These are phyloP conservation scores for Dallia pectoralis DNA, from an alignment of 2,797 vertebrate species.

Conservation along the genomic window DNA sequence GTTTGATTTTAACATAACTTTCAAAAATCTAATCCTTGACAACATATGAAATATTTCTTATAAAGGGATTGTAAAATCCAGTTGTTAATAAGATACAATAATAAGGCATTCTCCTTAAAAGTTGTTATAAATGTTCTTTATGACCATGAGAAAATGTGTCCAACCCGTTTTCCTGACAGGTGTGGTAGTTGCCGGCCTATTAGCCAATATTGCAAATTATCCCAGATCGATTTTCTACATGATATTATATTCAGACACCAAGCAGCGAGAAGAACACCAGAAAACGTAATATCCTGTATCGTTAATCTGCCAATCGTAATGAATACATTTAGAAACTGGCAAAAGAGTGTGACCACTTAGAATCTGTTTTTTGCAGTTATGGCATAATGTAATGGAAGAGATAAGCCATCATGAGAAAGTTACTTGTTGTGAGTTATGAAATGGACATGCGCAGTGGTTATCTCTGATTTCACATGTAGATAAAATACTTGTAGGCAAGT, in stretches of 20 bases:
- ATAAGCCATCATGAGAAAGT: slow-evolving; percentile 15
- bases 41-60: slow-evolving; percentile 27
- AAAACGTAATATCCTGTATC: slow-evolving; percentile 12
- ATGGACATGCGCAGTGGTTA: slow-evolving; percentile 13
- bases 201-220: slow-evolving; percentile 11
- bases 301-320: background rate
- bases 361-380: slow-evolving; percentile 16
- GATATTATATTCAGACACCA: slow-evolving; percentile 16
- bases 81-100: slow-evolving; percentile 26
- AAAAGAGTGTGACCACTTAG: slow-evolving; percentile 18
- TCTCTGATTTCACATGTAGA: slow-evolving; percentile 17
- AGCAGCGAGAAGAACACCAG: slow-evolving; percentile 19
- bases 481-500: slow-evolving; percentile 27
- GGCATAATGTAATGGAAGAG: slow-evolving; percentile 9
- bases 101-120: slow-evolving; percentile 37
- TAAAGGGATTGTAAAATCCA: slow-evolving; percentile 29
- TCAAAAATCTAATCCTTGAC: slow-evolving; percentile 8
- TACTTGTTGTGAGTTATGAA: slow-evolving; percentile 16
- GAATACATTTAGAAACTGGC: slow-evolving; percentile 18
- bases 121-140: slow-evolving; percentile 29
- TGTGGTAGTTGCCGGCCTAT: background rate
- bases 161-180: slow-evolving; percentile 14
- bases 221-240: slow-evolving; percentile 3
- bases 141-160: slow-evolving; percentile 8
- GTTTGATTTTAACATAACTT: background rate